Evolutionary conservation across 2,113 vertebrate genomes (phyloP).

Genomic region (Ranitomeya imitator): DNA sequence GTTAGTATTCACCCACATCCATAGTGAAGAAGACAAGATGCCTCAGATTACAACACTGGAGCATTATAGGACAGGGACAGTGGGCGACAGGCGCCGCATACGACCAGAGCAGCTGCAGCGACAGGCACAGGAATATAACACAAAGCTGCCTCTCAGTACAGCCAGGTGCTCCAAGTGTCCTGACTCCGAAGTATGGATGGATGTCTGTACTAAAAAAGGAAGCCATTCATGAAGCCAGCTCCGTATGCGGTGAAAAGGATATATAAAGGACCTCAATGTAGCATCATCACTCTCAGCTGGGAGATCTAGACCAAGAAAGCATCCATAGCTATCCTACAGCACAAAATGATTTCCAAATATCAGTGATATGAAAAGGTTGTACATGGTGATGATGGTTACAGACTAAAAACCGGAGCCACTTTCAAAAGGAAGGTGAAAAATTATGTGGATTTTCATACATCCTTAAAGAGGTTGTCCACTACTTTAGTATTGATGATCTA

Average conservation of each 20-base stretch:
- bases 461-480: too few relatives aligned
- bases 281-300: background rate
- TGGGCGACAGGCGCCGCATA: constrained; percentile 44
- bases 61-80: background rate
- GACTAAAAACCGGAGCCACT: background rate
- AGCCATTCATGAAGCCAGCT: constrained; percentile 17
- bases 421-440: too few relatives aligned
- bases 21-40: background rate
- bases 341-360: background rate
- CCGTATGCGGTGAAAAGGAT: background rate
- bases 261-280: background rate
- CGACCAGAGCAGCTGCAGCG: constrained; percentile 42
- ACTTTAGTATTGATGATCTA: too few relatives aligned
- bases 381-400: background rate
- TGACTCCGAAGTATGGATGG: background rate
- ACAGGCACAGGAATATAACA: background rate
- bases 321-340: background rate
- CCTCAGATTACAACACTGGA: background rate
- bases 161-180: constrained; percentile 35
- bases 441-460: too few relatives aligned
- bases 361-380: background rate
- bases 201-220: background rate
- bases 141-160: constrained; percentile 41
- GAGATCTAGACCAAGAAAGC: background rate
- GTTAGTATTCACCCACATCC: background rate